Base-by-base conservation (phyloP, 2,113 vertebrate genomes). In the Lamprologus lemairii region DNA sequence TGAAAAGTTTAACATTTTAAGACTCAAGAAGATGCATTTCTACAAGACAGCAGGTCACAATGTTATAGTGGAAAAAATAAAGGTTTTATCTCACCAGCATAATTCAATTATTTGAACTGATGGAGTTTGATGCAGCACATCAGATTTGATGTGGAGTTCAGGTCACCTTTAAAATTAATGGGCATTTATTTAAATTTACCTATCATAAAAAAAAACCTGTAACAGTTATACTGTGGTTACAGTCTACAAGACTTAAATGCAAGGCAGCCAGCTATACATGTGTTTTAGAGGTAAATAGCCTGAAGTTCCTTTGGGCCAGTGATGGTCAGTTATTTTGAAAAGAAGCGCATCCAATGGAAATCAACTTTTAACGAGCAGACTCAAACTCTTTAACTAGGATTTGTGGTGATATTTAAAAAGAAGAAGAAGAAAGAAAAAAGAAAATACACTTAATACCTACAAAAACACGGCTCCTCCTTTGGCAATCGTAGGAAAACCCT, bases 391-490 rank as follows among this genome's bases (percentile, higher is more conserved):
- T 71, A 14, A 40, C 35, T 5, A 21, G 0, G 35, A 71, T 23
- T 71, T 0, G 63, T 40, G n/a, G 35, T 23, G 63, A 42, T 42
- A 42, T 42, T 63, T 35, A 0, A 19, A 58, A 2, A 53, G 16
- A 2, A 60, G 14, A 31, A n/a, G n/a, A n/a, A n/a, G n/a, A n/a
- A n/a, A n/a, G n/a, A n/a, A n/a, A n/a, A 65, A 31, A 63, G 60
- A 35, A 63, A 63, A 65, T n/a, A 65, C 31, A 65, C n/a, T 0
- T 35, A 7, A 35, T n/a, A 35, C 58, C 57, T 63, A 35, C 31
- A 63, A 63, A 35, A 12, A 65, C 58, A 63, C 4, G 3, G 0
- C 16, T 6, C 9, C 26, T 60, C 57, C 55, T 58, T 0, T 17
- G 5, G 55, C 28, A 10, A 65, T 0, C 1, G 19, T 13, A 63